Conservation (phyloP, 2,797 vertebrate genomes). For the Crocodylus rhombifer region DNA sequence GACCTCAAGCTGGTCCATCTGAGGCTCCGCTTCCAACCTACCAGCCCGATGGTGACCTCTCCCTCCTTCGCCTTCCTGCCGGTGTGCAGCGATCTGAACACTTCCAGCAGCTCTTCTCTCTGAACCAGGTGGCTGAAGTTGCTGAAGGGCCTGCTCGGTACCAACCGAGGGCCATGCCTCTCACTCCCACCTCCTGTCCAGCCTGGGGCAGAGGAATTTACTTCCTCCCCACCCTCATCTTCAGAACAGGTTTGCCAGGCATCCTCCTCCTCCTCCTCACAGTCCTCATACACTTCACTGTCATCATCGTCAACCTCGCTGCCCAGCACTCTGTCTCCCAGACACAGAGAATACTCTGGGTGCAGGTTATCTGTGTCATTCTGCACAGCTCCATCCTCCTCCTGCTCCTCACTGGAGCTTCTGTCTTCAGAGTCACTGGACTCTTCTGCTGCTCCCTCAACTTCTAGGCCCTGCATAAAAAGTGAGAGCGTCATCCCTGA, state of each 20-base stretch:
- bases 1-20: background rate
- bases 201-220: slow-evolving; percentile 71
- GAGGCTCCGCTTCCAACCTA: slow-evolving; percentile 50
- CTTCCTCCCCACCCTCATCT: slow-evolving; percentile 76
- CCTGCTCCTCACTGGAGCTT: background rate
- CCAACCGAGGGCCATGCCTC: background rate
- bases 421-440: background rate
- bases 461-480: slow-evolving; percentile 80
- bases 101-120: slow-evolving; percentile 88
- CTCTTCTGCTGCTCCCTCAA: slow-evolving; percentile 51
- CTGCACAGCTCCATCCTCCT: background rate
- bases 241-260: slow-evolving; percentile 81
- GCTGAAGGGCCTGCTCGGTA: slow-evolving; percentile 52
- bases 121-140: slow-evolving; percentile 91
- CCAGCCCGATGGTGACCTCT: slow-evolving; percentile 93
- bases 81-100: slow-evolving; percentile 86
- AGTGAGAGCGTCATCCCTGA: background rate
- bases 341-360: background rate
- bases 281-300: slow-evolving; percentile 80
- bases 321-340: background rate
- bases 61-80: slow-evolving; percentile 86
- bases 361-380: background rate
- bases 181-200: background rate
- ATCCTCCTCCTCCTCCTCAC: slow-evolving; percentile 78
- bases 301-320: slow-evolving; percentile 30